Conservation (phyloP, 92 coral and sea anemone genomes). For the Diadumene lineata region DNA sequence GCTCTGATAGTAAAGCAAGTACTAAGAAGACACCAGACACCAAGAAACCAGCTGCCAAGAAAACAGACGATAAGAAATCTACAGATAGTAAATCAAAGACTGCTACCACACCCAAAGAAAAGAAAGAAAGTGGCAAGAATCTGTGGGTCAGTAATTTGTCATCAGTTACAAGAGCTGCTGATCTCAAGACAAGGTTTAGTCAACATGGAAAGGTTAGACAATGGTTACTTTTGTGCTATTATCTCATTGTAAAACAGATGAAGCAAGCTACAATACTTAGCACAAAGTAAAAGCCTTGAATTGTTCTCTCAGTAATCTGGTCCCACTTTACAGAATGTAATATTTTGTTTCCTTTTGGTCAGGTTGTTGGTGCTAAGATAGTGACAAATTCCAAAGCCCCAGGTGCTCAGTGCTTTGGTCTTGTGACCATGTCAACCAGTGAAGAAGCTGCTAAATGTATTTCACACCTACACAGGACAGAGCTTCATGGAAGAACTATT, state of each 20-base stretch:
- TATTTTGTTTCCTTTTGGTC: neutral
- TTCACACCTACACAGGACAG: slow-evolving; percentile 95
- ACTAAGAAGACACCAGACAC: slow-evolving; percentile 42
- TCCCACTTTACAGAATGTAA: no score
- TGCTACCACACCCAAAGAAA: slow-evolving; percentile 64
- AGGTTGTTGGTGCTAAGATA: slow-evolving; percentile 99
- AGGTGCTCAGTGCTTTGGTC: slow-evolving; percentile 99
- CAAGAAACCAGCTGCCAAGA: slow-evolving; percentile 29
- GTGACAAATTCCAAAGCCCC: slow-evolving; percentile 99
- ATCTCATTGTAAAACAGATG: no score
- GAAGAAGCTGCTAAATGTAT: slow-evolving; percentile 99
- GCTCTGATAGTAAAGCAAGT: slow-evolving; percentile 4
- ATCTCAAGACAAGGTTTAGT: slow-evolving; percentile 95
- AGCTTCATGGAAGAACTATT: slow-evolving; percentile 90
- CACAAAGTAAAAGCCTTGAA: neutral
- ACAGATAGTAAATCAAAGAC: slow-evolving; percentile 52
- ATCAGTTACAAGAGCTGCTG: slow-evolving; percentile 96
- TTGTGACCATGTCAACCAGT: slow-evolving; percentile 99
- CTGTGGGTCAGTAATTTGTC: slow-evolving; percentile 98
- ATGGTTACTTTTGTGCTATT: neutral
- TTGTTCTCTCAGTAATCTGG: no score
- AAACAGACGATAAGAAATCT: slow-evolving; percentile 32
- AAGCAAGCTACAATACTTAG: no score
- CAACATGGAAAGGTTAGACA: slow-evolving; percentile 94
- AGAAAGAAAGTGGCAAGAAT: slow-evolving; percentile 88